A percentile compares a stretch with the other conserved stretches of the same genome.
Conservation (phyloP, 2,888 invertebrate genomes). For the Caenorhabditis sp. region DNA sequence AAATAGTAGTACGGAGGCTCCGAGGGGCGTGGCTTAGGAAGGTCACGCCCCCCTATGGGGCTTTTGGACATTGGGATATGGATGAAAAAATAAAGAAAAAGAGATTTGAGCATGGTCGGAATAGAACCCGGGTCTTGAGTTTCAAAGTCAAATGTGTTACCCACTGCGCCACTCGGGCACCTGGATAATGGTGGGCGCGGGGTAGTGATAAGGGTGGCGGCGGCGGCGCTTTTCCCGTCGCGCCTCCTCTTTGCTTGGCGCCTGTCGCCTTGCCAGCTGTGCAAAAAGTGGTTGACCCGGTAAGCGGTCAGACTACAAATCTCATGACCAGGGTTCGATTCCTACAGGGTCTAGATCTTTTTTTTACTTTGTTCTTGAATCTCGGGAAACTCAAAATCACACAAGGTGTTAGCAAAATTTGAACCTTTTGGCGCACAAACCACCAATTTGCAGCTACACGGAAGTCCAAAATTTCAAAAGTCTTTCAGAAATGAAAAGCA, state of each 20-base stretch:
- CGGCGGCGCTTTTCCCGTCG: too few relatives aligned
- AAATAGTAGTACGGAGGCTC: too few relatives aligned
- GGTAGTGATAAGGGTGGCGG: too few relatives aligned
- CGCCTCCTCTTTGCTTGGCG: neutral
- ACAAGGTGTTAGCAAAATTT: too few relatives aligned
- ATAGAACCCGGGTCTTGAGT: neutral
- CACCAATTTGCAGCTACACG: too few relatives aligned
- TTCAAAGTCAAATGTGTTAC: neutral
- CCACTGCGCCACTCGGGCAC: neutral
- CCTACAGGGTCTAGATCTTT: neutral
- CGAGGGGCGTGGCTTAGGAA: constrained; percentile 10
- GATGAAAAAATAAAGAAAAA: neutral
- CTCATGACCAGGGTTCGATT: neutral
- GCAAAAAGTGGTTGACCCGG: neutral
- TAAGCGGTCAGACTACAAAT: neutral
- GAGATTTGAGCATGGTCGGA: neutral
- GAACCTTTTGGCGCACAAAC: too few relatives aligned
- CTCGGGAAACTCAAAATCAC: too few relatives aligned
- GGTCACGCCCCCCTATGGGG: constrained; percentile 25
- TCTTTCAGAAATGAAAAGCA: neutral
- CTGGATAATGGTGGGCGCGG: neutral
- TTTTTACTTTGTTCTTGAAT: neutral
- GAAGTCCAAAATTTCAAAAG: too few relatives aligned
- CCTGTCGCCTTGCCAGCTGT: too few relatives aligned
- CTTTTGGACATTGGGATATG: neutral